Evolutionary conservation across 2,113 vertebrate species (phyloP).

Genomic region (Myotis yumanensis): DNA sequence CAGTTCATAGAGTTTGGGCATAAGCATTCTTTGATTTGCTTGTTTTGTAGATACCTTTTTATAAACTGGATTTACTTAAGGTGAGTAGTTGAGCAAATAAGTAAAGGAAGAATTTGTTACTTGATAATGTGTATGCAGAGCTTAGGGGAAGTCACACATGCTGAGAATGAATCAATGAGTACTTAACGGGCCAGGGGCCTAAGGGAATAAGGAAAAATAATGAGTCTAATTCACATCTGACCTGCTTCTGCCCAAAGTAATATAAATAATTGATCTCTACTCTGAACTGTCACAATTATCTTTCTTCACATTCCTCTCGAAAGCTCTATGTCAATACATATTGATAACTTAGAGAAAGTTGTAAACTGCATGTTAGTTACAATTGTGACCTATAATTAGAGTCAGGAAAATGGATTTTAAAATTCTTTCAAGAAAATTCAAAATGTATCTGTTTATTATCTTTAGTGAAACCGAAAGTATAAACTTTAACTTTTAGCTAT

Average conservation of each 20-base stretch:
- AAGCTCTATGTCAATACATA: slow-evolving; percentile 56
- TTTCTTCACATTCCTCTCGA: slow-evolving; percentile 46
- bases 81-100: slow-evolving; percentile 39
- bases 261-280: slow-evolving; percentile 70
- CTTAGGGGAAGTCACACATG: not conserved
- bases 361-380: slow-evolving; percentile 48
- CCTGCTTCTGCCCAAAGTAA: slow-evolving; percentile 55
- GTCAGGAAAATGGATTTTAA: slow-evolving; percentile 34
- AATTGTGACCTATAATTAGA: slow-evolving; percentile 50
- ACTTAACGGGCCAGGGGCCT: not conserved
- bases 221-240: slow-evolving; percentile 71
- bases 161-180: slow-evolving; percentile 46
- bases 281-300: slow-evolving; percentile 38
- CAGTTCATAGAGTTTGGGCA: not conserved
- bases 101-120: slow-evolving; percentile 25
- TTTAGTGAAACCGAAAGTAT: not conserved
- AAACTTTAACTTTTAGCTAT: not conserved
- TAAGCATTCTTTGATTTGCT: not conserved
- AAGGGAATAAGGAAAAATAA: slow-evolving; percentile 59
- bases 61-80: slow-evolving; percentile 11
- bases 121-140: slow-evolving; percentile 29
- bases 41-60: slow-evolving; percentile 27
- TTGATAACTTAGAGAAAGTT: slow-evolving; percentile 42
- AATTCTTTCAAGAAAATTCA: slow-evolving; percentile 44
- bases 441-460: not conserved